phyloP scores from a whole-genome alignment of 1,140 invertebrate species.

The Hirudo medicinalis region DNA sequence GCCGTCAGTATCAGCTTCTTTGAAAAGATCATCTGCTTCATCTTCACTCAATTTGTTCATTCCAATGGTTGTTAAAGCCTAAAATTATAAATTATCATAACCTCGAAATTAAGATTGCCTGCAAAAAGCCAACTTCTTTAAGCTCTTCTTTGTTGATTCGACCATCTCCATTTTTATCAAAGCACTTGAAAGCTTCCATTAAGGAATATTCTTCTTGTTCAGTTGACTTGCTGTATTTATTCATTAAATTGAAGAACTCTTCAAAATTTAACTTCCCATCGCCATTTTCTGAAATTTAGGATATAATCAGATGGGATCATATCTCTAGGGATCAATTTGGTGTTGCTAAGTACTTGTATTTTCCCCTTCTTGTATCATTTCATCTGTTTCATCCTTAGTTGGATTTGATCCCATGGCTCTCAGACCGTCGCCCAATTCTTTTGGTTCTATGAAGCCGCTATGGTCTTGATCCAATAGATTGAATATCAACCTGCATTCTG shows the following conservation, averaged over 20 bases:
- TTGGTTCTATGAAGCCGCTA: constrained; percentile 8
- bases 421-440: constrained; percentile 9
- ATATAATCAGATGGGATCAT: neutral
- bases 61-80: constrained; percentile 16
- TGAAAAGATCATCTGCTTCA: constrained; percentile 15
- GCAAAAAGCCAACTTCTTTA: neutral
- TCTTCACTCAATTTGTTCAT: constrained; percentile 11
- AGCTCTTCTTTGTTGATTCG: constrained; percentile 15
- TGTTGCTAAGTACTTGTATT: neutral
- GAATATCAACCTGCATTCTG: constrained; percentile 3
- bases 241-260: constrained; percentile 13
- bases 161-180: constrained; percentile 14
- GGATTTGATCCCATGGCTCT: constrained; percentile 14
- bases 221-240: neutral
- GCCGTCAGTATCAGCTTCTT: constrained; percentile 12
- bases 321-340: neutral
- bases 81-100: neutral
- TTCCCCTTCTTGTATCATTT: constrained; percentile 15
- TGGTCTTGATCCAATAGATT: constrained; percentile 10
- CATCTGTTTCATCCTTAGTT: neutral
- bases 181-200: constrained; percentile 13
- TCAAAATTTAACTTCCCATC: constrained; percentile 12
- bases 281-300: neutral
- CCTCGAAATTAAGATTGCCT: neutral
- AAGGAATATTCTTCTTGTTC: constrained; percentile 9